These are phyloP conservation scores for Ciconia boyciana DNA, from an alignment of 2,113 vertebrate genomes.

Conservation along the genomic window DNA sequence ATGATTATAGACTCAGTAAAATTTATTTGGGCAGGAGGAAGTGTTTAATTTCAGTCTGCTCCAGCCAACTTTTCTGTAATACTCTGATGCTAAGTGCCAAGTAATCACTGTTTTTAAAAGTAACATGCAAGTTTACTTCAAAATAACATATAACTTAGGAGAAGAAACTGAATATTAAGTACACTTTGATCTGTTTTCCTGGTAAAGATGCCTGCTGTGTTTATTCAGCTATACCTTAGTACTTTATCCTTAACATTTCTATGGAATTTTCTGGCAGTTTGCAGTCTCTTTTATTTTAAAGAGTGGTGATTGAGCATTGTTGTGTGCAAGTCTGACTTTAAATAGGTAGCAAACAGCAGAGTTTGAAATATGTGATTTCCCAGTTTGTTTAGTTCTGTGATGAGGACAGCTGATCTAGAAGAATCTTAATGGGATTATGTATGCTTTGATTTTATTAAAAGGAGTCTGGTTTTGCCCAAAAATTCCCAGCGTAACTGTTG, in stretches of 20 bases:
- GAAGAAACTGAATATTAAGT: slow-evolving; percentile 1
- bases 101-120: not conserved
- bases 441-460: not conserved
- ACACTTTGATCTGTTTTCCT: not conserved
- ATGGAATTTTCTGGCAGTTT: not conserved
- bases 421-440: not conserved
- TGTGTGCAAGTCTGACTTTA: not conserved
- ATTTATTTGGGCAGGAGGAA: not conserved
- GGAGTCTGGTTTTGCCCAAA: not conserved
- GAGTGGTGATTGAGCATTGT: not conserved
- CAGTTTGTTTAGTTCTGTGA: not conserved
- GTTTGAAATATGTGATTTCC: not conserved
- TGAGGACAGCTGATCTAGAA: not conserved
- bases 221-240: not conserved
- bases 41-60: slow-evolving; percentile 25
- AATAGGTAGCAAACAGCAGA: not conserved
- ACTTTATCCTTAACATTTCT: not conserved
- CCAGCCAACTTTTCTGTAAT: not conserved
- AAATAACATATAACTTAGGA: not conserved
- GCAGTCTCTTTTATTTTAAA: not conserved
- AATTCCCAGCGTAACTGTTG: not conserved
- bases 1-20: slow-evolving; percentile 1
- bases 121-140: not conserved
- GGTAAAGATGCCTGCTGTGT: not conserved
- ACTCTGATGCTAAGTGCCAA: not conserved